phyloP scores from a whole-genome alignment of 2,113 vertebrate genomes.

The Capricornis sumatraensis region DNA sequence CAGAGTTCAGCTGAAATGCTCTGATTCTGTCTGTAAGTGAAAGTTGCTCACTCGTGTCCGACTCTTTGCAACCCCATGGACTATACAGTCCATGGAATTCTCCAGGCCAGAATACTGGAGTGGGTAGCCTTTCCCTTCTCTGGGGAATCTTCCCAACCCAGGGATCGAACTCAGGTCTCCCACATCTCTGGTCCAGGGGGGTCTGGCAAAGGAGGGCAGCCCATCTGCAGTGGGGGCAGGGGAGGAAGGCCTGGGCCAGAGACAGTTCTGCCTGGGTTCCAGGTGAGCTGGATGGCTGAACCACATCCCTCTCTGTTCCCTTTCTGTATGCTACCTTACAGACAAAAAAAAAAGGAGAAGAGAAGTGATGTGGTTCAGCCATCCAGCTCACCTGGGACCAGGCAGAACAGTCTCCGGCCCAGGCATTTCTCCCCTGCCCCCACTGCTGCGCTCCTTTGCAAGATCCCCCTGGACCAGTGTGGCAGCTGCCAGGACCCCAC shows the following conservation, averaged over 20 bases:
- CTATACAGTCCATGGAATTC: not conserved
- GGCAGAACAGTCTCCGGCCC: not conserved
- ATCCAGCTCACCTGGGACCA: not conserved
- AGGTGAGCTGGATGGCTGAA: not conserved
- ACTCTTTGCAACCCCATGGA: not conserved
- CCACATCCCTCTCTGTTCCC: not conserved
- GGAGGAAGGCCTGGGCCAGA: not conserved
- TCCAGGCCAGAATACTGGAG: not conserved
- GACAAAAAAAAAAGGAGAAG: not conserved
- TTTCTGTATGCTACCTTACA: not conserved
- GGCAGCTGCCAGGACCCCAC: not conserved
- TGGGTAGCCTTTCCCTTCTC: not conserved
- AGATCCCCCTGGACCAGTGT: not conserved
- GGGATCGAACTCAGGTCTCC: not conserved
- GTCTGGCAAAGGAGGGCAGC: not conserved
- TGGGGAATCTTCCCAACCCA: not conserved
- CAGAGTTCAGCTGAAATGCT: not conserved
- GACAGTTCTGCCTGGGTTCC: not conserved
- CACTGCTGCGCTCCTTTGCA: not conserved
- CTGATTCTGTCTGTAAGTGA: not conserved
- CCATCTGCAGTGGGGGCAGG: not conserved
- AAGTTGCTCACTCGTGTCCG: not conserved
- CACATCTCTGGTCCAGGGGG: not conserved
- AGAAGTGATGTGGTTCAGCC: not conserved
- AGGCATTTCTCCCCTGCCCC: not conserved